phyloP scores from a whole-genome alignment of 2,113 vertebrate species.

The Pimephales promelas region DNA sequence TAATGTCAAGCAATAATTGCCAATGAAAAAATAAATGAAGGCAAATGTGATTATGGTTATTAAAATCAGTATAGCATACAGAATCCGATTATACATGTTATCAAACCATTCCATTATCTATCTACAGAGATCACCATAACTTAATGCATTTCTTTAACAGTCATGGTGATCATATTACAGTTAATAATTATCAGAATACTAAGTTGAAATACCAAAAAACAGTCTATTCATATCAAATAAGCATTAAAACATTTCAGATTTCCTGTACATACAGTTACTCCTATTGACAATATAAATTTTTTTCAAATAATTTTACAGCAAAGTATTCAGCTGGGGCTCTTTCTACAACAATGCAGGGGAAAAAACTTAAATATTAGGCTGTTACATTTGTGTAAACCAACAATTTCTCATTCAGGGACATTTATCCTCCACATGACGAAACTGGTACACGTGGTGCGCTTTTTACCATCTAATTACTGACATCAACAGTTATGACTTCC shows the following conservation, averaged over 20 bases:
- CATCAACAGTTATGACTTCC: not conserved
- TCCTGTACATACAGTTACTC: constrained; percentile 3
- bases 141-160: constrained; percentile 13
- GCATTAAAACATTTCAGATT: constrained; percentile 9
- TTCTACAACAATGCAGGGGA: constrained; percentile 1
- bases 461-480: not conserved
- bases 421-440: not conserved
- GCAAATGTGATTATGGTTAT: constrained; percentile 49
- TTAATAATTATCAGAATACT: not conserved
- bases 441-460: not conserved
- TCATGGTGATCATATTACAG: constrained; percentile 35
- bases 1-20: constrained; percentile 48
- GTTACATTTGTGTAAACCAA: too few relatives aligned
- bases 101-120: constrained; percentile 42
- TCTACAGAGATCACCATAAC: constrained; percentile 20
- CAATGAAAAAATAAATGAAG: constrained; percentile 47
- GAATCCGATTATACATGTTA: constrained; percentile 47
- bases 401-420: constrained; percentile 7
- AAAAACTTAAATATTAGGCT: too few relatives aligned
- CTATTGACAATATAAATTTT: constrained; percentile 30
- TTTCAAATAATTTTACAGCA: constrained; percentile 4
- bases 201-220: constrained; percentile 27
- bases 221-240: constrained; percentile 25
- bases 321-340: constrained; percentile 21
- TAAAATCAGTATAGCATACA: constrained; percentile 44